Evolutionary conservation across 2,888 invertebrate genomes (phyloP), one percentile per base, ranked within the genome.

Genomic region (Amblyjoppa fuscipennis): DNA sequence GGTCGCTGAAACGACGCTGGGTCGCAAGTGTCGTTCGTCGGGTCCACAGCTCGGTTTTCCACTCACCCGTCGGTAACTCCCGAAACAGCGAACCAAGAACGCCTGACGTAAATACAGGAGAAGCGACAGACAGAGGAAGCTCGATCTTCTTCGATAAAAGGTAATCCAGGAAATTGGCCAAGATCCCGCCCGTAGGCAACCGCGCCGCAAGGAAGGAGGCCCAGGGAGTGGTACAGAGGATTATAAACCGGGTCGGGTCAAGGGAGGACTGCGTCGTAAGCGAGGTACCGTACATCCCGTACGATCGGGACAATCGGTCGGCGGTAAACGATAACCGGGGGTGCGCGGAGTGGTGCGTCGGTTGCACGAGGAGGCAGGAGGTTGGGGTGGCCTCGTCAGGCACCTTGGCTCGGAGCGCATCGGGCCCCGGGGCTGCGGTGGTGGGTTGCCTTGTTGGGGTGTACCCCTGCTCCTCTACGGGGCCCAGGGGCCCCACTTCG

Each of bases 391-490:
- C 92, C 89, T 90, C 91, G 85, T 90, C 93, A 88, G 92, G 92
- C 90, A 87, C 90, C 90, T 93, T 93, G 93, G 91, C 93, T 93
- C 93, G 93, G 88, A 92, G 91, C 90, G 90, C 92, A 91, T 90
- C 93, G 91, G 93, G 93, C 91, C 92, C 93, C 91, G 93, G 92
- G 91, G 91, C 94, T 91, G 91, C 93, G 88, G 93, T 94, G 91
- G 93, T 93, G 91, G 93, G 94, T 88, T 94, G 94, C 90, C 91
- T 94, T 89, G 92, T 94, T 92, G 94, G 94, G 90, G 93, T 94
- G 90, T 93, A 94, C 90, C 93, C 94, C 91, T 93, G 92, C 90
- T 92, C 93, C 90, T 93, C 93, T 89, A 91, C 92, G 93, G 92
- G 93, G 93, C 93, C 93, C 91, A 92, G 93, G 92, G 93, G 93